Evolutionary conservation across 1,140 invertebrate genomes (phyloP).

Genomic region (Leucophenga varia): DNA sequence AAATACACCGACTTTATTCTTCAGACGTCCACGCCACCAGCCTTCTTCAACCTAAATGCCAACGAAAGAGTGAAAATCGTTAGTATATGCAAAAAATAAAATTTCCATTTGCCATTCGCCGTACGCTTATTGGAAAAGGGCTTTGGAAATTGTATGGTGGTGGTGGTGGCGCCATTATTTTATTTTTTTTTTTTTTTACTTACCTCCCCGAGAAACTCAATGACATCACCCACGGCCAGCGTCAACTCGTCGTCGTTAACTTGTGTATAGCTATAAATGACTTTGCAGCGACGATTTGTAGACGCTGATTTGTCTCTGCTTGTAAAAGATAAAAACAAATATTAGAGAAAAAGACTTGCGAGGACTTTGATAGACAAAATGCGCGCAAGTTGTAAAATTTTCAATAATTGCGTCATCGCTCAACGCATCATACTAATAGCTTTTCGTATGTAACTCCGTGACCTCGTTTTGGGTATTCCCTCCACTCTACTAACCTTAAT

Average conservation of each 20-base stretch:
- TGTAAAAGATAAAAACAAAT: constrained; percentile 5
- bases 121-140: not conserved
- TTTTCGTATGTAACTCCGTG: not conserved
- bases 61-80: no score
- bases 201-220: constrained; percentile 86
- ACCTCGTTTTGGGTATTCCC: not conserved
- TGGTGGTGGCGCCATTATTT: not conserved
- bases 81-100: constrained; percentile 2
- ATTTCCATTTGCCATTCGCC: not conserved
- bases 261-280: constrained; percentile 88
- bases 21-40: constrained; percentile 83
- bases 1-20: constrained; percentile 80
- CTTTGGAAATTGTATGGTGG: not conserved
- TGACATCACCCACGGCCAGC: constrained; percentile 81
- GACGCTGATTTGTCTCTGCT: constrained; percentile 57
- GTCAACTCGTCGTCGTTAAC: constrained; percentile 89
- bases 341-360: constrained; percentile 7
- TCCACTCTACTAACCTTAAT: constrained; percentile 42
- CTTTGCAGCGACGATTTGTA: constrained; percentile 71
- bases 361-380: no score
- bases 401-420: constrained; percentile 20
- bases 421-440: not conserved
- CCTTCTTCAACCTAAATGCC: constrained; percentile 69
- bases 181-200: constrained; percentile 14
- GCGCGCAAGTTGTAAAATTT: no score